Percentiles rank a stretch among this genome's conserved stretches.
phyloP scores from a whole-genome alignment of 2,888 invertebrate genomes.

The Thereva nobilitata region DNA sequence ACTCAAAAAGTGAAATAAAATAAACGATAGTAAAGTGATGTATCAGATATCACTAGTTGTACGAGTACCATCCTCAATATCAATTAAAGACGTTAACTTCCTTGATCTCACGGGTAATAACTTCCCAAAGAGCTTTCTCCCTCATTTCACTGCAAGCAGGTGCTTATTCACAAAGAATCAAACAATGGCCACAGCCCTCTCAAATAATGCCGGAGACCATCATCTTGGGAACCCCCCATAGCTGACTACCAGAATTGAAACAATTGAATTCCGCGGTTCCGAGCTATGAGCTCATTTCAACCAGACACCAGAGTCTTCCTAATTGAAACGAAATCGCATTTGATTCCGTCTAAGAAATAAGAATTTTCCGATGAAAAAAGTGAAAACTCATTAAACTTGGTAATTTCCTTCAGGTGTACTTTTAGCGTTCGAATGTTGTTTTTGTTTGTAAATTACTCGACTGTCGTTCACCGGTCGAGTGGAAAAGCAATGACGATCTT shows the following conservation, averaged over 20 bases:
- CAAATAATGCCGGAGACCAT: too few species aligned
- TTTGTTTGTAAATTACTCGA: constrained; percentile 26
- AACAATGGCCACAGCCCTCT: background rate
- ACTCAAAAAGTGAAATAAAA: too few species aligned
- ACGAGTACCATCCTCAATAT: background rate
- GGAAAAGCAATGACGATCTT: constrained; percentile 21
- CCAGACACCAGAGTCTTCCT: constrained; percentile 4
- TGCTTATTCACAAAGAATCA: constrained; percentile 11
- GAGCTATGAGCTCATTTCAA: constrained; percentile 10
- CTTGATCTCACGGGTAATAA: constrained; percentile 18
- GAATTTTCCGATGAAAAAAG: constrained; percentile 27
- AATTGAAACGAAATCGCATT: constrained; percentile 20
- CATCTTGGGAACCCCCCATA: too few species aligned
- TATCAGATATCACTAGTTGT: too few species aligned
- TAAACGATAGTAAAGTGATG: too few species aligned
- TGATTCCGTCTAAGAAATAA: constrained; percentile 10
- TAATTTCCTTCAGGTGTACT: constrained; percentile 24
- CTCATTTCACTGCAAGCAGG: constrained; percentile 3
- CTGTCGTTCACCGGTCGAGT: background rate
- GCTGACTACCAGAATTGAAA: constrained; percentile 12
- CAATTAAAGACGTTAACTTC: constrained; percentile 5
- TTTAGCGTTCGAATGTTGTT: constrained; percentile 9
- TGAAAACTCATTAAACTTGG: constrained; percentile 38
- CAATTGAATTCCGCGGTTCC: constrained; percentile 10
- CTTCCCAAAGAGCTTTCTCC: constrained; percentile 28